A percentile compares a stretch with the other conserved stretches of the same genome.
phyloP scores from a whole-genome alignment of 2,113 vertebrate genomes.

The Xerus inauris region DNA sequence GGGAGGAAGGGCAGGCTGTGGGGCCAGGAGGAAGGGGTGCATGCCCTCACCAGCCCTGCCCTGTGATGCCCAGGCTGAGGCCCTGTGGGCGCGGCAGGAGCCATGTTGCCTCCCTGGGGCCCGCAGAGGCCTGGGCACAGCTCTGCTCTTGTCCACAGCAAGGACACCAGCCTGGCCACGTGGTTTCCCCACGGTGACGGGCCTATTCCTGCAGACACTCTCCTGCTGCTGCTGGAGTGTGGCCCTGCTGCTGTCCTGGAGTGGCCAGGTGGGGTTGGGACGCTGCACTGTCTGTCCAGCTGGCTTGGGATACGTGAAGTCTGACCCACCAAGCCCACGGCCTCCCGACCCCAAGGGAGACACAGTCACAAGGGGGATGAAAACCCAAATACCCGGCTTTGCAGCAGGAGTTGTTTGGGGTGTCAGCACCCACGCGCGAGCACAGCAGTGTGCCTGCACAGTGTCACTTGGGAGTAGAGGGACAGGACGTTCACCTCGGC shows the following conservation, averaged over 20 bases:
- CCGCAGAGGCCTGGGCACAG: not conserved
- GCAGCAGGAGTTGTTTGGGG: not conserved
- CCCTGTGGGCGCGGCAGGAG: accelerated
- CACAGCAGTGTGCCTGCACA: no score
- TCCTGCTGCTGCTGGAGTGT: not conserved
- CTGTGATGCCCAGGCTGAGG: not conserved
- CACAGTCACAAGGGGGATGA: no score
- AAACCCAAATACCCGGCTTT: not conserved
- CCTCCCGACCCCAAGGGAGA: not conserved
- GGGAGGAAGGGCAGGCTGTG: not conserved
- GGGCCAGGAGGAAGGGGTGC: accelerated
- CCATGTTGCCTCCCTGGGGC: not conserved
- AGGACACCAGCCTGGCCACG: not conserved
- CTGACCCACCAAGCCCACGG: not conserved
- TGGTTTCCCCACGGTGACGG: not conserved
- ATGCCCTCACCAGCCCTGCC: not conserved
- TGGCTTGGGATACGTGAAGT: not conserved
- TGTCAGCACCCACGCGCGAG: accelerated
- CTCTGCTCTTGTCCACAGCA: not conserved
- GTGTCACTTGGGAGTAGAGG: no score
- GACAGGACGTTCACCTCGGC: not conserved
- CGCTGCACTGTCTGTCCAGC: not conserved
- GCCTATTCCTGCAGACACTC: no score
- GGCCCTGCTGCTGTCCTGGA: not conserved
- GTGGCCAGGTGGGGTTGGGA: not conserved